A percentile compares a stretch with the other conserved stretches of the same genome.
phyloP scores from a whole-genome alignment of 2,113 vertebrate genomes.

The Neomonachus schauinslandi region DNA sequence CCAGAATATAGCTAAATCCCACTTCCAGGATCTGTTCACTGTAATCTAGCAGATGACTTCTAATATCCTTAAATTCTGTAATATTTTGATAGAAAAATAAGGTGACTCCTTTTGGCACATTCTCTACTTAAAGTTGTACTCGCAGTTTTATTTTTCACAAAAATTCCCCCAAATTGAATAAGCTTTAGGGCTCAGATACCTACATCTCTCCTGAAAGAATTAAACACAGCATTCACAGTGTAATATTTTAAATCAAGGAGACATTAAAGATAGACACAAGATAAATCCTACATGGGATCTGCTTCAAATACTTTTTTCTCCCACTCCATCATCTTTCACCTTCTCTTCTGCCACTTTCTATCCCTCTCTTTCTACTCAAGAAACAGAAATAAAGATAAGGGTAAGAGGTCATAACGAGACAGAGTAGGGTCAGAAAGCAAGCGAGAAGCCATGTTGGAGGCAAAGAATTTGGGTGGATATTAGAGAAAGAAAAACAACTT shows the following conservation, averaged over 20 bases:
- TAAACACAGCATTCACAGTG: background rate
- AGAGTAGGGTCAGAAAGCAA: background rate
- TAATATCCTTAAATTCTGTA: background rate
- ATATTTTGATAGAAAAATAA: background rate
- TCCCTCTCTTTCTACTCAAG: background rate
- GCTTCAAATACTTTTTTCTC: background rate
- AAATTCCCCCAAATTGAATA: background rate
- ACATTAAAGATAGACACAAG: background rate
- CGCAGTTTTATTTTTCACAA: background rate
- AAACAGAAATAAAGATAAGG: background rate
- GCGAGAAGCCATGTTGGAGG: background rate
- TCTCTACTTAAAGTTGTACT: background rate
- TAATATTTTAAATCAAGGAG: background rate
- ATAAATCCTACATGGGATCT: background rate
- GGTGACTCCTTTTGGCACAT: background rate
- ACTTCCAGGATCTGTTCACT: background rate
- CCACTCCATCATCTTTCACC: background rate
- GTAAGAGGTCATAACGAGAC: background rate
- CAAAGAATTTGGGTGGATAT: background rate
- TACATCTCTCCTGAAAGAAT: background rate
- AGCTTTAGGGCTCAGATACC: background rate
- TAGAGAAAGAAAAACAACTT: background rate
- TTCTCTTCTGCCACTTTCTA: background rate
- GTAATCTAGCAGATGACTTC: background rate
- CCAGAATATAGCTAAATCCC: background rate